These are phyloP conservation scores for Actinia equina DNA, from an alignment of 64 coral and sea anemone genomes.

Conservation along the genomic window DNA sequence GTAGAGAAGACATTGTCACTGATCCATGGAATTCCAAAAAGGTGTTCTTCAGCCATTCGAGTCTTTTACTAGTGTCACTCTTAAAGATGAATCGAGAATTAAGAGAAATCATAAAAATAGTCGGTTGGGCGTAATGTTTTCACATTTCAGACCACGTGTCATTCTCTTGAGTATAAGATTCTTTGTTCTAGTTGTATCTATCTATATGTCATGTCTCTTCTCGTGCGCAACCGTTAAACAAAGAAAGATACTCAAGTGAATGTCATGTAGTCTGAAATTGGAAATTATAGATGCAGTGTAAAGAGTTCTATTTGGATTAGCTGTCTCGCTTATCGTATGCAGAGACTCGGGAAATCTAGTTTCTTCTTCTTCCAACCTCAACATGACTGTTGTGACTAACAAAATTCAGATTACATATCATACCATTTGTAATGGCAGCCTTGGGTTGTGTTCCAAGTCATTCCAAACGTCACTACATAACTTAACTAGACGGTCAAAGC, in stretches of 20 bases:
- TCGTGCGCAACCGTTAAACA: no score
- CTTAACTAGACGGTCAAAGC: conserved; percentile 44
- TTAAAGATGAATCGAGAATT: not conserved
- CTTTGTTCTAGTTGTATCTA: no score
- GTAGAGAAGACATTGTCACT: conserved; percentile 50
- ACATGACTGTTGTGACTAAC: no score
- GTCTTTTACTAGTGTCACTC: conserved; percentile 33
- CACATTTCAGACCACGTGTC: no score
- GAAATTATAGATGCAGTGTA: not conserved
- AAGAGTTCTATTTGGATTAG: no score
- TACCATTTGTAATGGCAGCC: conserved; percentile 51
- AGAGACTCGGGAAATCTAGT: no score
- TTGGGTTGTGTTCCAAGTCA: conserved; percentile 14
- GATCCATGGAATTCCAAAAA: conserved; percentile 69
- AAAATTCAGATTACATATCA: not conserved
- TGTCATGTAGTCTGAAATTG: not conserved
- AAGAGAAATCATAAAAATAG: not conserved
- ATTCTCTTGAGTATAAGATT: no score
- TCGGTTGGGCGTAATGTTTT: not conserved
- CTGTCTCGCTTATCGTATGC: no score
- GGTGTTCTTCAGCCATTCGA: conserved; percentile 70
- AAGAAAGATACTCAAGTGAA: no score
- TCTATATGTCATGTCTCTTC: no score
- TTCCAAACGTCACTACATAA: conserved; percentile 45
- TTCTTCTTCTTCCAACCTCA: no score